phyloP scores from a whole-genome alignment of 2,888 invertebrate species.

The Chironomus riparius region DNA sequence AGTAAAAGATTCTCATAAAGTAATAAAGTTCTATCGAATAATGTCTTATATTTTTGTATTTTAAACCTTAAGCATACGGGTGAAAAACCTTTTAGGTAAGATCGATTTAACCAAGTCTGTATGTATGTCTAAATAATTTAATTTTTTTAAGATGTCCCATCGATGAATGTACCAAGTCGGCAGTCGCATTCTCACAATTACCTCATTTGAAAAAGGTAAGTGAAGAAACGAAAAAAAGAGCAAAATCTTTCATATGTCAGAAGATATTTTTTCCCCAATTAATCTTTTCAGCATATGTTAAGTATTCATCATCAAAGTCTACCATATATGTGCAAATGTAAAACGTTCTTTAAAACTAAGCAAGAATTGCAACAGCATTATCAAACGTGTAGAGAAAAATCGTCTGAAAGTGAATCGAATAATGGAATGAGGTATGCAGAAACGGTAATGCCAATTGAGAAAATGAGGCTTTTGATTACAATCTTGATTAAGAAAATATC shows the following conservation, averaged over 20 bases:
- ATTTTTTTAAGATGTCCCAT: conserved; percentile 49
- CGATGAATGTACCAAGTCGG: conserved; percentile 46
- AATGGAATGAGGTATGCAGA: conserved; percentile 31
- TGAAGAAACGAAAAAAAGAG: too few species aligned
- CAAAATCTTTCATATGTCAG: too few species aligned
- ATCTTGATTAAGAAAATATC: conserved; percentile 75
- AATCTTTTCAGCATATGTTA: conserved; percentile 54
- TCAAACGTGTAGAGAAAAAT: conserved; percentile 41
- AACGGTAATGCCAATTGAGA: conserved; percentile 57
- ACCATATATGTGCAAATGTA: conserved; percentile 69
- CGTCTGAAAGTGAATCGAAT: neutral
- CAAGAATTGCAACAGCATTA: conserved; percentile 59
- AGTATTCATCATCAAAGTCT: conserved; percentile 66
- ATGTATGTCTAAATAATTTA: too few species aligned
- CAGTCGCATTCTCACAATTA: conserved; percentile 66
- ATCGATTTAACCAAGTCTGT: too few species aligned
- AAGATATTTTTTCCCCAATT: too few species aligned
- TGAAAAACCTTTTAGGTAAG: conserved; percentile 55
- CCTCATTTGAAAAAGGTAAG: conserved; percentile 67
- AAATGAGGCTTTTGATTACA: conserved; percentile 70
- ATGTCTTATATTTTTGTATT: neutral
- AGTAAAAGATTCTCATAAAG: conserved; percentile 60
- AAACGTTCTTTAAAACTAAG: conserved; percentile 66
- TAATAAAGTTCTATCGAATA: too few species aligned
- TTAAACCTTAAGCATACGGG: conserved; percentile 2